phyloP scores from a whole-genome alignment of 2,888 invertebrate genomes.

The Lepidocyrtoides sp. region DNA sequence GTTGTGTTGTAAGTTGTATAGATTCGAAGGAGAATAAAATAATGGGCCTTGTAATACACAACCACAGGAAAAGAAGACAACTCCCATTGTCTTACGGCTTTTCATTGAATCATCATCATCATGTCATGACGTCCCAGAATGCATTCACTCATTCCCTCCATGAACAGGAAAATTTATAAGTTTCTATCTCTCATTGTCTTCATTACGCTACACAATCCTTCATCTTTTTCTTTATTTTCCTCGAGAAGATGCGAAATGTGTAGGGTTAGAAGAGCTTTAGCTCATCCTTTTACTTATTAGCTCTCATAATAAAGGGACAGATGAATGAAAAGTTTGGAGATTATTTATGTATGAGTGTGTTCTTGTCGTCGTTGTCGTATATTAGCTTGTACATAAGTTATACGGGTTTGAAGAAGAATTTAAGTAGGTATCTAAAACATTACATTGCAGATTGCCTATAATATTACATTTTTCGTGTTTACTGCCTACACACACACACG shows the following conservation, averaged over 20 bases:
- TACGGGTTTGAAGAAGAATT: constrained; percentile 13
- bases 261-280: neutral
- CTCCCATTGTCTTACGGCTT: constrained; percentile 76
- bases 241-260: neutral
- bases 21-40: constrained; percentile 44
- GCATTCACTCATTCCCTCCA: neutral
- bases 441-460: constrained; percentile 11
- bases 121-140: constrained; percentile 16
- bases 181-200: constrained; percentile 49
- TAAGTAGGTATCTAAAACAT: constrained; percentile 14
- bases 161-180: constrained; percentile 43
- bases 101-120: constrained; percentile 70
- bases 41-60: neutral
- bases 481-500: constrained; percentile 42
- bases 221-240: constrained; percentile 40
- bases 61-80: constrained; percentile 58
- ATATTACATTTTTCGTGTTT: constrained; percentile 22
- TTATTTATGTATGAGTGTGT: constrained; percentile 51
- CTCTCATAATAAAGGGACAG: constrained; percentile 53
- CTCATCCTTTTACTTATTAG: constrained; percentile 53
- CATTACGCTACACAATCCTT: constrained; percentile 21
- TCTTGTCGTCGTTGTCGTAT: neutral
- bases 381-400: neutral
- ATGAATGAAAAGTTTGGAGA: constrained; percentile 61
- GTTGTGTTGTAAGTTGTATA: too few species aligned